phyloP scores from a whole-genome alignment of 2,888 invertebrate species.

The Diabrotica balteata region DNA sequence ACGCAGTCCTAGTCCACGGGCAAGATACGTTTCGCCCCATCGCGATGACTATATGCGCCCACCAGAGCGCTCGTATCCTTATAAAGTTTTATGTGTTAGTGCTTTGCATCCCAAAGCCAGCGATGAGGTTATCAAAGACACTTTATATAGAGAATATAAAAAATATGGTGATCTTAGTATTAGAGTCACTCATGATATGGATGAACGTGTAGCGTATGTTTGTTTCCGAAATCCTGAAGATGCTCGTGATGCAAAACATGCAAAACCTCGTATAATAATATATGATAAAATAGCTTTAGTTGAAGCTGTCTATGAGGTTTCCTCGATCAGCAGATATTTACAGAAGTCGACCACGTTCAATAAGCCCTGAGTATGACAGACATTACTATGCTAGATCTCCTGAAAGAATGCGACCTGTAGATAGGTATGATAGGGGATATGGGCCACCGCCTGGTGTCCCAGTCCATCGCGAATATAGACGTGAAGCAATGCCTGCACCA shows the following conservation, averaged over 20 bases:
- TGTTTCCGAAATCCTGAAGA: slow-evolving; percentile 95
- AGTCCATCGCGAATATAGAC: slow-evolving; percentile 79
- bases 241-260: slow-evolving; percentile 93
- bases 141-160: slow-evolving; percentile 91
- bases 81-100: slow-evolving; percentile 95
- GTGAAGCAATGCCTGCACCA: slow-evolving; percentile 72
- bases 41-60: slow-evolving; percentile 82
- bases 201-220: slow-evolving; percentile 94
- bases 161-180: slow-evolving; percentile 95
- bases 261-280: slow-evolving; percentile 87
- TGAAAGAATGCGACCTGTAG: slow-evolving; percentile 75
- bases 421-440: slow-evolving; percentile 77
- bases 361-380: slow-evolving; percentile 80
- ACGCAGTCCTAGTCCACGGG: slow-evolving; percentile 71
- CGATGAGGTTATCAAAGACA: slow-evolving; percentile 92
- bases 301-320: slow-evolving; percentile 90
- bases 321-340: slow-evolving; percentile 68
- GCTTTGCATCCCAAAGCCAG: slow-evolving; percentile 93
- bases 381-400: slow-evolving; percentile 83
- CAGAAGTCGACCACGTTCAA: slow-evolving; percentile 75
- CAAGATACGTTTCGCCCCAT: slow-evolving; percentile 70
- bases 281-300: slow-evolving; percentile 94
- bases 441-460: slow-evolving; percentile 79
- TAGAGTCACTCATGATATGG: slow-evolving; percentile 87
- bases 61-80: slow-evolving; percentile 76